Conservation (phyloP, 2,888 invertebrate genomes). For the Mythimna loreyi region DNA sequence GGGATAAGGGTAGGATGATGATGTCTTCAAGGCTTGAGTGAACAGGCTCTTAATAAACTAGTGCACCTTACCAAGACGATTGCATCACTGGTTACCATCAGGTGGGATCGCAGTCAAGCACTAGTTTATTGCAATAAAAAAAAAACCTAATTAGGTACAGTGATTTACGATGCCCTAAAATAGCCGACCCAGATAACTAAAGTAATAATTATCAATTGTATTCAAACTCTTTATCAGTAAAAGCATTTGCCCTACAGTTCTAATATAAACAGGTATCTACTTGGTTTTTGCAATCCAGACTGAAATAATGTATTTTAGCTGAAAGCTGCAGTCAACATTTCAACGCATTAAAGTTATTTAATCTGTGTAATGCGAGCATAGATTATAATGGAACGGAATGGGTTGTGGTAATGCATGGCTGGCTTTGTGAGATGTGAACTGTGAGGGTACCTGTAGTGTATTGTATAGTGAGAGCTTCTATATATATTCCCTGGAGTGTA, state of each 20-base stretch:
- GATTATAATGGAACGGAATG: slow-evolving; percentile 7
- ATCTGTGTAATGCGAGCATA: slow-evolving; percentile 43
- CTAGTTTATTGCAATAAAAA: too few species aligned
- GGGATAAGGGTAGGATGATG: too few species aligned
- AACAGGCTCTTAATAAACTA: too few species aligned
- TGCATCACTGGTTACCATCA: too few species aligned
- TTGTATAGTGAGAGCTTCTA: neutral
- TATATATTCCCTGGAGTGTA: too few species aligned
- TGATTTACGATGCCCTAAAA: neutral
- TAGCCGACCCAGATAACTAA: neutral
- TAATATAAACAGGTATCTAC: neutral
- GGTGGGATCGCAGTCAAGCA: too few species aligned
- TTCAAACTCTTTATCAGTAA: neutral
- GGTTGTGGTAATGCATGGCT: slow-evolving; percentile 7
- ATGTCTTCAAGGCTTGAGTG: too few species aligned
- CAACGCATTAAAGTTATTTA: slow-evolving; percentile 45
- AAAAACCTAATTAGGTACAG: too few species aligned
- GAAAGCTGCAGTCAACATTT: slow-evolving; percentile 25
- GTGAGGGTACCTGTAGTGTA: neutral
- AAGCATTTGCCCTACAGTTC: neutral
- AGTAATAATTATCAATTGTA: neutral
- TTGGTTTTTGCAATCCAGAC: slow-evolving; percentile 16
- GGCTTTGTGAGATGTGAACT: slow-evolving; percentile 1
- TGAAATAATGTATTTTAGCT: slow-evolving; percentile 29
- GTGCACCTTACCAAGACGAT: too few species aligned